Conservation (phyloP, 2,113 vertebrate species). For the Urocolius indicus region DNA sequence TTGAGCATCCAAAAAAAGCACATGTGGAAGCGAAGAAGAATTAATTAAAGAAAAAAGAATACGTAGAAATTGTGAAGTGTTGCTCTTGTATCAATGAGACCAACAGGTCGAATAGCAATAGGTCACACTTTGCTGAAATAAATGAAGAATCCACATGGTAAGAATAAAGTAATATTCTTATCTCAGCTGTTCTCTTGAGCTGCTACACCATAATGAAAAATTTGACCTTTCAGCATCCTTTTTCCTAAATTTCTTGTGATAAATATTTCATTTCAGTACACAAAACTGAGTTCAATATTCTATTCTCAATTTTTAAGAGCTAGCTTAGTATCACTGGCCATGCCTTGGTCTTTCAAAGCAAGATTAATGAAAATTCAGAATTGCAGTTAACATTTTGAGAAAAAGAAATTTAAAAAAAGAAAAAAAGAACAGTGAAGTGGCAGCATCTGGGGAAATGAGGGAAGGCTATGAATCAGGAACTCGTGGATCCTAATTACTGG, state of each 20-base stretch:
- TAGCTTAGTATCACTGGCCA: background rate
- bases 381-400: background rate
- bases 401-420: background rate
- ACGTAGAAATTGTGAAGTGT: background rate
- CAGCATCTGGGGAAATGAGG: background rate
- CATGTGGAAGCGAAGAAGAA: background rate
- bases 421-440: background rate
- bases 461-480: background rate
- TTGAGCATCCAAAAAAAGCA: background rate
- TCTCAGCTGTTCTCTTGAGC: constrained; percentile 9
- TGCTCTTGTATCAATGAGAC: background rate
- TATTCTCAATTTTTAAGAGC: constrained; percentile 16
- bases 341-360: background rate
- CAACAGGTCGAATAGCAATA: background rate
- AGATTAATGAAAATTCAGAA: background rate
- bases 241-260: constrained; percentile 24
- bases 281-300: background rate
- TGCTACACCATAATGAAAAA: constrained; percentile 33
- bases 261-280: constrained; percentile 50
- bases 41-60: background rate
- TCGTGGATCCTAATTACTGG: background rate
- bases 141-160: background rate
- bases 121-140: background rate
- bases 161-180: constrained; percentile 4
- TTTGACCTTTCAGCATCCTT: constrained; percentile 41